Percentiles rank a stretch among this genome's conserved stretches.
Evolutionary conservation across 2,113 vertebrate genomes (phyloP).

Genomic region (Coracopsis vasa): DNA sequence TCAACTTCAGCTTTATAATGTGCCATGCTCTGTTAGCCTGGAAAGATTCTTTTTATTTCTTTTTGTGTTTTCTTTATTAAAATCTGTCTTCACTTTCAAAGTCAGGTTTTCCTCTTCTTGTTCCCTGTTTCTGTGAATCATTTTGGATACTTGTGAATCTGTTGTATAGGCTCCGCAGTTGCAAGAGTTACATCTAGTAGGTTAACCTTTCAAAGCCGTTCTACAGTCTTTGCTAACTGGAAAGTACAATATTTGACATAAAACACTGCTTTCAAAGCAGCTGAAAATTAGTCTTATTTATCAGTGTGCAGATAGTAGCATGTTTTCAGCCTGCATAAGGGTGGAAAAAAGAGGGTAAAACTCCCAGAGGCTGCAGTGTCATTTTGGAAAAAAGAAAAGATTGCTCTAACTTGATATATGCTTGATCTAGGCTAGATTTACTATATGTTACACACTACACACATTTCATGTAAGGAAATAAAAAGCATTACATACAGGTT

Average conservation of each 20-base stretch:
- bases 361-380: neutral
- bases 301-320: neutral
- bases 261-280: neutral
- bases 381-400: neutral
- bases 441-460: neutral
- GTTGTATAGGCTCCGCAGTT: neutral
- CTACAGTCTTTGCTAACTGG: neutral
- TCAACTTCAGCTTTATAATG: neutral
- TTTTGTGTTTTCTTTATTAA: neutral
- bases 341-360: neutral
- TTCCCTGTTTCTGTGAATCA: neutral
- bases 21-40: neutral
- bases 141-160: neutral
- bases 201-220: slow-evolving; percentile 1
- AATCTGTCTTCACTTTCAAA: neutral
- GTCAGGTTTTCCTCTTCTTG: neutral
- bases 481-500: neutral
- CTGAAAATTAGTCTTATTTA: neutral
- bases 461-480: neutral
- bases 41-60: neutral
- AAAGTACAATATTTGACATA: neutral
- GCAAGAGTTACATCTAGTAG: neutral
- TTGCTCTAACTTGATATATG: neutral
- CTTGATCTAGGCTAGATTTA: neutral
- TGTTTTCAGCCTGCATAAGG: neutral